Conservation (phyloP, 1,140 invertebrate species). For the Zaprionus taronus region DNA sequence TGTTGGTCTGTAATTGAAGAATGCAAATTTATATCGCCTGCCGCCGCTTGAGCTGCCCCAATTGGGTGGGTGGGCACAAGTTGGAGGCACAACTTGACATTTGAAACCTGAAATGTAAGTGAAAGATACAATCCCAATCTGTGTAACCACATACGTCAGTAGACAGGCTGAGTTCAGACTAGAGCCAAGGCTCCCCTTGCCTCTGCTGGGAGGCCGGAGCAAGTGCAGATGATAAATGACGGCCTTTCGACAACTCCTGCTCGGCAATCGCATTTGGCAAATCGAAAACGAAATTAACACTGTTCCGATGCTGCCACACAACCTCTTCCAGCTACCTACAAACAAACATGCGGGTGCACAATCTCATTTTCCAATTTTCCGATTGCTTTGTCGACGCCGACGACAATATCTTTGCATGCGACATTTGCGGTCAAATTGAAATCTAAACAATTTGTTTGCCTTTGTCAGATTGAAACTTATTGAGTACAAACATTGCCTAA, state of each 20-base stretch:
- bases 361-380: slow-evolving; percentile 23
- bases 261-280: slow-evolving; percentile 68
- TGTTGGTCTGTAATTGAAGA: slow-evolving; percentile 11
- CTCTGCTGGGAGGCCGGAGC: neutral
- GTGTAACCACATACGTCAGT: slow-evolving; percentile 68
- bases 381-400: neutral
- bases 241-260: slow-evolving; percentile 69
- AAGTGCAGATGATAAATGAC: slow-evolving; percentile 78
- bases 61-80: slow-evolving; percentile 34
- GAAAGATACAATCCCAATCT: slow-evolving; percentile 82
- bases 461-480: slow-evolving; percentile 25
- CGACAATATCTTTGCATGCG: slow-evolving; percentile 25
- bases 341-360: slow-evolving; percentile 31
- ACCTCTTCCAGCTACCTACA: slow-evolving; percentile 18
- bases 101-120: slow-evolving; percentile 82
- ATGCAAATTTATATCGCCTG: slow-evolving; percentile 2
- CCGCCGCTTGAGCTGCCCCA: neutral
- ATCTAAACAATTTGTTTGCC: slow-evolving; percentile 41
- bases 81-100: slow-evolving; percentile 66
- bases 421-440: slow-evolving; percentile 41
- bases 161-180: neutral
- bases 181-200: slow-evolving; percentile 8
- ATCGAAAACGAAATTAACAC: slow-evolving; percentile 75
- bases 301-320: slow-evolving; percentile 20
- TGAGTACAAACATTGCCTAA: neutral